These are phyloP conservation scores for Brachystomella parvula DNA, from an alignment of 1,140 invertebrate genomes.

Conservation along the genomic window DNA sequence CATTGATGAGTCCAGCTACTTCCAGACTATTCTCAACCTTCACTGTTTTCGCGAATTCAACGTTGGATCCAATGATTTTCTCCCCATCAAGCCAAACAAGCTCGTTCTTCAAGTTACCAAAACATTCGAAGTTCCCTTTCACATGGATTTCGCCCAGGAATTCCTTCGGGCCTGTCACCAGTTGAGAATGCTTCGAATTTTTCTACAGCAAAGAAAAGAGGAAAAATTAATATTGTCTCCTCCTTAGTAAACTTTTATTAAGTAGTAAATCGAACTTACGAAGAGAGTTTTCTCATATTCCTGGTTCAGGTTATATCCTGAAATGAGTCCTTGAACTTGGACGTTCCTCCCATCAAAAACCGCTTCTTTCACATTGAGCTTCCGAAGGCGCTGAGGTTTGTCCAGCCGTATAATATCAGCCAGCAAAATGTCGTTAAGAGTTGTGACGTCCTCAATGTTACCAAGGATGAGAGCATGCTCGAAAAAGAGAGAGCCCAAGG, in stretches of 20 bases:
- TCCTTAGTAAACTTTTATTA: no score
- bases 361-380: background rate
- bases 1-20: background rate
- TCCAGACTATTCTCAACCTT: background rate
- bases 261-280: constrained; percentile 15
- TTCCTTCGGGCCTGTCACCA: background rate
- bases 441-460: background rate
- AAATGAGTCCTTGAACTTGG: constrained; percentile 7
- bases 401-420: background rate
- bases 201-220: constrained; percentile 8
- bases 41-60: background rate
- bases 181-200: background rate
- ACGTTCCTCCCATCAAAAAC: constrained; percentile 6
- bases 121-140: constrained; percentile 14
- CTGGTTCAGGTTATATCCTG: constrained; percentile 2
- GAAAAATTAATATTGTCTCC: background rate
- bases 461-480: background rate
- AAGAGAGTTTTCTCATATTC: constrained; percentile 16
- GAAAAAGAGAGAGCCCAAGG: constrained; percentile 9
- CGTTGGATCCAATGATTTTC: background rate
- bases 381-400: constrained; percentile 8
- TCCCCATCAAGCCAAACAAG: background rate
- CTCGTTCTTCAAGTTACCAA: background rate
- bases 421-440: constrained; percentile 21
- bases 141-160: constrained; percentile 2